A percentile compares a stretch with the other conserved stretches of the same genome.
phyloP scores from a whole-genome alignment of 2,113 vertebrate genomes.

The Ahaetulla prasina region DNA sequence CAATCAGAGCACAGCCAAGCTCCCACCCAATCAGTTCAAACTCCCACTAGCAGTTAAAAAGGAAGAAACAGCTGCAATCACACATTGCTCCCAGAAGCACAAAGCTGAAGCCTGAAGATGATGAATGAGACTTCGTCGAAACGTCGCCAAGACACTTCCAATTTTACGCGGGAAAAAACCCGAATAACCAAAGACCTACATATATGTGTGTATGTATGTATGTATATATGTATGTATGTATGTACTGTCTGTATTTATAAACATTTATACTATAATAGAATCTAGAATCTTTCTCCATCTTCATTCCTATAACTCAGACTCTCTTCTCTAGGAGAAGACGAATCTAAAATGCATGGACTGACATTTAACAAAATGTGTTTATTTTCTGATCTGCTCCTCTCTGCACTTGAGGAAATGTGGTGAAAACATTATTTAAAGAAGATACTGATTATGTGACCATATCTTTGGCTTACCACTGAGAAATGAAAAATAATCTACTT shows the following conservation, averaged over 20 bases:
- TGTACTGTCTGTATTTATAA: neutral
- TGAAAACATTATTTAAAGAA: neutral
- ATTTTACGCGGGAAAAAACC: no score
- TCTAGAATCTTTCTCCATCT: neutral
- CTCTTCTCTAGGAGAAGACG: neutral
- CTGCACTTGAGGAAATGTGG: conserved; percentile 2
- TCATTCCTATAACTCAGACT: neutral
- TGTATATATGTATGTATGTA: neutral
- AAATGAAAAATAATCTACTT: conserved; percentile 12
- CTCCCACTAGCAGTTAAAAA: no score
- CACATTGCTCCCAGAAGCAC: no score
- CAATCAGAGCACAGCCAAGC: no score
- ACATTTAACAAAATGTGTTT: neutral
- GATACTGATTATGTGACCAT: neutral
- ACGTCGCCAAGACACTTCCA: no score
- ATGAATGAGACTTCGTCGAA: no score
- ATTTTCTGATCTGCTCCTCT: neutral
- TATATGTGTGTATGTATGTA: no score
- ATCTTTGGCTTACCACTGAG: neutral
- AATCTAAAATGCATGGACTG: neutral
- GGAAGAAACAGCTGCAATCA: no score
- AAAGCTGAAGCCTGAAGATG: no score
- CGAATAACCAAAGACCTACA: no score
- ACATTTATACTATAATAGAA: neutral
- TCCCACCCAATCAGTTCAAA: no score